A percentile compares a stretch with the other conserved stretches of the same genome.
Evolutionary conservation across 2,797 vertebrate genomes (phyloP).

Genomic region (Smutsia temminckii): DNA sequence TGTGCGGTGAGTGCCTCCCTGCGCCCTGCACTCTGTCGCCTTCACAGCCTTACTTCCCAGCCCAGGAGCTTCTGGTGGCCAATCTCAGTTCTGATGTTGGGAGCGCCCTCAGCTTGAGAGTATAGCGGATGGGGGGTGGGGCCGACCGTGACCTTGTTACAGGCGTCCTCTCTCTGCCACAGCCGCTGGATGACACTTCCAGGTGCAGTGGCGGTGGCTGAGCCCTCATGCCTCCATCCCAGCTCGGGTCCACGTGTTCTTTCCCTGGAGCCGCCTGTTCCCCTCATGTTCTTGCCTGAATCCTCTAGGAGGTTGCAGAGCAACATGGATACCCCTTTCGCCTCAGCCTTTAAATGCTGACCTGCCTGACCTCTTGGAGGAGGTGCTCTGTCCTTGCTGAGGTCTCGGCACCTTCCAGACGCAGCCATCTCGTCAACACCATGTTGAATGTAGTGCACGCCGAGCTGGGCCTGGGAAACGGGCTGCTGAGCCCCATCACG

Average conservation of each 20-base stretch:
- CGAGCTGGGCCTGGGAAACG: slow-evolving; percentile 59
- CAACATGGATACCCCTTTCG: slow-evolving; percentile 1
- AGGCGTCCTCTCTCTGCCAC: not conserved
- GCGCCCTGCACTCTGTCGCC: not conserved
- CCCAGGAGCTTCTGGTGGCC: not conserved
- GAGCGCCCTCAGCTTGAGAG: slow-evolving; percentile 14
- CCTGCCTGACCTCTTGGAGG: slow-evolving; percentile 35
- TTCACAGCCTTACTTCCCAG: not conserved
- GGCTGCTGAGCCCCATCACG: slow-evolving; percentile 70
- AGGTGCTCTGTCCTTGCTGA: not conserved
- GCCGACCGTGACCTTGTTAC: not conserved
- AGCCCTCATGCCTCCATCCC: slow-evolving; percentile 31
- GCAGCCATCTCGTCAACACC: not conserved
- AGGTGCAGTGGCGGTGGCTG: slow-evolving; percentile 57
- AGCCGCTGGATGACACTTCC: not conserved
- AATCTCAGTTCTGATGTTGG: not conserved
- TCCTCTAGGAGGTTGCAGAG: slow-evolving; percentile 45
- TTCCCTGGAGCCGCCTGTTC: not conserved
- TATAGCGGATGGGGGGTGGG: not conserved
- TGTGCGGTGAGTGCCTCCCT: rapidly evolving
- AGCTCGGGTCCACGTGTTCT: not conserved
- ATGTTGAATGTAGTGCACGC: slow-evolving; percentile 71
- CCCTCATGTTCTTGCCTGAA: not conserved
- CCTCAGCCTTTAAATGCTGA: slow-evolving; percentile 37
- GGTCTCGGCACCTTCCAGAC: not conserved